Percentiles rank a stretch among this genome's conserved stretches.
Evolutionary conservation across 2,113 vertebrate genomes (phyloP).

Genomic region (Megaceryle maxima): DNA sequence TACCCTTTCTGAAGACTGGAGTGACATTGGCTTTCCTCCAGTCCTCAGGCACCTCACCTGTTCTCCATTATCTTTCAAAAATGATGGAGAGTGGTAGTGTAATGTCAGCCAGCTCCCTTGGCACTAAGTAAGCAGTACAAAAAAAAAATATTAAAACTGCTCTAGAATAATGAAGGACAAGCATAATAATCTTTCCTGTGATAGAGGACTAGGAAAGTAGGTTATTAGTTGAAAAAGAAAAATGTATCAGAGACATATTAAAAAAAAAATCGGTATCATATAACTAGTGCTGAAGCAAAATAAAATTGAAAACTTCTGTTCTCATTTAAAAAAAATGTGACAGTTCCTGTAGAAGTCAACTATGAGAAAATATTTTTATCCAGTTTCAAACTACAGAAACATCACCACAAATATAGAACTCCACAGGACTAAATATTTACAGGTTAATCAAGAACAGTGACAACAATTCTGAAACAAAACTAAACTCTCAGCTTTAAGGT

Average conservation of each 20-base stretch:
- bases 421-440: rapidly evolving
- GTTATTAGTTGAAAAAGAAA: neutral
- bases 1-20: too few relatives aligned
- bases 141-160: neutral
- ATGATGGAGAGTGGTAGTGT: too few relatives aligned
- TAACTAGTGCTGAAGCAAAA: neutral
- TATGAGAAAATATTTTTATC: neutral
- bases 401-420: neutral
- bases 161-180: neutral
- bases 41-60: too few relatives aligned
- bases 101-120: too few relatives aligned
- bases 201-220: neutral
- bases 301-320: neutral
- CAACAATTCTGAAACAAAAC: neutral
- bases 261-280: neutral
- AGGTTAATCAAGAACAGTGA: neutral
- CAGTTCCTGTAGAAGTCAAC: neutral
- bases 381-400: neutral
- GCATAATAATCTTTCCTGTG: neutral
- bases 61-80: too few relatives aligned
- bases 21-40: too few relatives aligned
- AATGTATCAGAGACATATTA: neutral
- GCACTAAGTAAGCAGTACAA: neutral
- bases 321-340: neutral
- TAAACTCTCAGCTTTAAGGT: neutral